phyloP scores from a whole-genome alignment of 2,113 vertebrate species.

The Nesogale talazaci region DNA sequence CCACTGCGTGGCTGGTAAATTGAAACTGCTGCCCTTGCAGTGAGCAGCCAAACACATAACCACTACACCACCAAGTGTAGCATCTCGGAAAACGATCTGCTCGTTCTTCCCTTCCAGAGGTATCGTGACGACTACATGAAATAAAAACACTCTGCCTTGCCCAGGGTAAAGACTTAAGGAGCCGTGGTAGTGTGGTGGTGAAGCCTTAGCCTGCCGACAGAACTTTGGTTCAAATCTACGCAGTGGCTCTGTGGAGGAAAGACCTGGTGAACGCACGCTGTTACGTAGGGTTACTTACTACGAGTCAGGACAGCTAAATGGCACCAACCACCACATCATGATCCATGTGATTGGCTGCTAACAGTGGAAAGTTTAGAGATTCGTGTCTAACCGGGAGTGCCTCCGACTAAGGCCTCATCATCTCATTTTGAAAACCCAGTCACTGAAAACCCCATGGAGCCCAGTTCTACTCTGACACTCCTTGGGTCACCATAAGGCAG shows the following conservation, averaged over 20 bases:
- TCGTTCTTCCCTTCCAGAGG: neutral
- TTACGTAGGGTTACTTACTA: neutral
- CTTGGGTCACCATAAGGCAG: neutral
- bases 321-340: neutral
- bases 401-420: neutral
- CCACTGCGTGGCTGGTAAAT: too few relatives aligned
- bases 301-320: neutral
- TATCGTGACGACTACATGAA: slow-evolving; percentile 27
- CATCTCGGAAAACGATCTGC: neutral
- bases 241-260: neutral
- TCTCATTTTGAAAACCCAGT: neutral
- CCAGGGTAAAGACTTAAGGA: neutral
- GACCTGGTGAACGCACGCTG: neutral
- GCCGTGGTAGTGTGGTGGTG: neutral
- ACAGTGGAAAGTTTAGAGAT: neutral
- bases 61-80: too few relatives aligned
- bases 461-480: neutral
- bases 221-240: neutral
- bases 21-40: too few relatives aligned
- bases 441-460: neutral
- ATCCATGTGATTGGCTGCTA: neutral
- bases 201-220: neutral
- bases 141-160: neutral
- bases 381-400: neutral
- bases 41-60: too few relatives aligned